Base-by-base conservation (phyloP, 2,888 invertebrate species). In the Ormyrus pomaceus region DNA sequence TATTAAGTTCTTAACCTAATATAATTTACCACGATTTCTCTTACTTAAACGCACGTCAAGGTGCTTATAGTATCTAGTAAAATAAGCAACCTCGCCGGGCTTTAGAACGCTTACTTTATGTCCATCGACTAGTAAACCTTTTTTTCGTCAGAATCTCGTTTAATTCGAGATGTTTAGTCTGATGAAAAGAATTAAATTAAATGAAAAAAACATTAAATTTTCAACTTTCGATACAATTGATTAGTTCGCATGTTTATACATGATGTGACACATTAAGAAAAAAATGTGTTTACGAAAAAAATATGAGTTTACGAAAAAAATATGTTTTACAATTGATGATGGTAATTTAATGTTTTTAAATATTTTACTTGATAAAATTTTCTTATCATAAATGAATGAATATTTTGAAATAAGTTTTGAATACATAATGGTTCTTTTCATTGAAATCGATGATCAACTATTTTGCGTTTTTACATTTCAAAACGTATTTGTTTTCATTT, bases 91-190 rank as follows among this genome's bases (percentile, higher is more conserved):
- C 9, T 48, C 19, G 13, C 19, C 19, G 19, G 19, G 59, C 58
- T 56, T 48, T 80, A 80, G 80, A 77, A 73, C 56, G 77, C 77
- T 73, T 64, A 73, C 19, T 73, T 80, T n/a, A 55, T 66, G 69
- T 69, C 73, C 69, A 77, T 77, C 80, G 76, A 80, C 80, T 77
- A 80, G 77, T 77, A 53, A 69, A 72, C 68, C 62, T 69, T 69
- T 77, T 19, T 75, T n/a, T 68, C 72, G 62, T 55, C 53, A 34
- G 10, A 46, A 46, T 4, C 13, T 66, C 72, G 19, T n/a, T 50
- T 4, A 11, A 10, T 48, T 8, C 51, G 69, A 69, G n/a, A 56
- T 7, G 5, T 64, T 10, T 55, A 4, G 46, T 19, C 19, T 19
- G 19, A 19, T 19, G 19, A 19, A 19, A 19, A 19, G 19, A 19